Evolutionary conservation across 2,113 vertebrate genomes (phyloP), one percentile per base, ranked within the genome.

Genomic region (Microtus oregoni): DNA sequence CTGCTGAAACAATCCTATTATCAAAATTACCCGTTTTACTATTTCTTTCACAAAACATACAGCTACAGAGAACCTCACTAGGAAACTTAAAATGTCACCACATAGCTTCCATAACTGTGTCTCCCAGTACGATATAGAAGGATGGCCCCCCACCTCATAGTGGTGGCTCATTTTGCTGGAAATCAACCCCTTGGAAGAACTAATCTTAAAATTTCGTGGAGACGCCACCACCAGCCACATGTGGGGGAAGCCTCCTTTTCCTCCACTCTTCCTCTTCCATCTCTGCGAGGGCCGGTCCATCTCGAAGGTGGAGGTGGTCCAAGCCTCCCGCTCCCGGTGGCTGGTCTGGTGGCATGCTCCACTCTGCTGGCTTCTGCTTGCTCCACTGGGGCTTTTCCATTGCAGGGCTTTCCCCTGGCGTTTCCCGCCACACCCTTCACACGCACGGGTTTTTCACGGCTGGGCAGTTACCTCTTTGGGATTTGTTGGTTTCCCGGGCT

Each of bases 401-500:
- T 55, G 52, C 52, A 55, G 52, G 52, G 13, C 15, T 17, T 55
- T 55, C 52, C 14, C 52, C 14, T 52, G 52, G 52, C 13, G 14
- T 52, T 52, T 52, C 99, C 99, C 5, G 99, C 99, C 83, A 99
- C 99, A 98, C 99, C 99, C 97, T 99, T 99, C 10, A 99, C 99
- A 96, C 99, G 99, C 55, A 98, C 98, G 28, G 99, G 99, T 97
- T 98, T 99, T 97, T 99, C 99, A 95, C 99, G 99, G 0, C 99
- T 99, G 93, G 99, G 97, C 99, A 99, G 0, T 99, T 99, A 97
- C 99, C 99, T 32, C 99, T 99, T 97, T 99, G 99, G 2, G 99
- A 99, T 92, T 99, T 99, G 97, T 99, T 99, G 14, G 99, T 99
- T 98, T 99, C 99, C 13, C 99, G 99, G 88, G 99, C 99, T 97